phyloP scores from a whole-genome alignment of 2,888 invertebrate genomes.

The Girardia tigrina region DNA sequence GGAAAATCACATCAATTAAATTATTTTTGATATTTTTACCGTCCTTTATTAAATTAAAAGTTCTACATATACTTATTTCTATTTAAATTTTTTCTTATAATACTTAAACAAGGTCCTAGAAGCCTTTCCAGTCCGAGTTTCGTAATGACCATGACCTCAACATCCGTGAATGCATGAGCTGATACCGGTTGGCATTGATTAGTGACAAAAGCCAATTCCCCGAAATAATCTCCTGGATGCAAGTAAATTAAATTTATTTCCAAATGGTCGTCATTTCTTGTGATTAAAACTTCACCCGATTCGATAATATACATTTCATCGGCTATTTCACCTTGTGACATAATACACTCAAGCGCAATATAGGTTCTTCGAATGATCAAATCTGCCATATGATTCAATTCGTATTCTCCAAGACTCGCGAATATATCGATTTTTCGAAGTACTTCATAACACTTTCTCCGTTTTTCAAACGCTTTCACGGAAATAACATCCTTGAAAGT shows the following conservation, averaged over 20 bases:
- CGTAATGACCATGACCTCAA: background rate
- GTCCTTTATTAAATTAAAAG: background rate
- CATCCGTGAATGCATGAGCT: background rate
- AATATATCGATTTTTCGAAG: slow-evolving; percentile 1
- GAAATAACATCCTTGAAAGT: background rate
- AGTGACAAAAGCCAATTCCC: background rate
- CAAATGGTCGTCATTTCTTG: background rate
- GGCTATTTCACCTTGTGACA: background rate
- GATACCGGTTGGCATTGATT: background rate
- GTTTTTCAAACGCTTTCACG: background rate
- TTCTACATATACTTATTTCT: background rate
- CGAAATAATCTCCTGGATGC: background rate
- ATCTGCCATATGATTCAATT: slow-evolving; percentile 11
- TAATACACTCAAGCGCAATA: background rate
- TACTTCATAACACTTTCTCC: background rate
- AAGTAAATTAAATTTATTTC: background rate
- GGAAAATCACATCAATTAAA: background rate
- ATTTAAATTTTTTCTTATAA: background rate
- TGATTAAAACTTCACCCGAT: background rate
- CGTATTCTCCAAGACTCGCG: background rate
- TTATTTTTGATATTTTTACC: background rate
- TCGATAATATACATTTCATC: slow-evolving; percentile 18
- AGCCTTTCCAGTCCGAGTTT: background rate
- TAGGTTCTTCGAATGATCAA: background rate
- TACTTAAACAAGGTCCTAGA: background rate